Conservation (phyloP, 2,888 invertebrate species). For the Drosophila picticornis region DNA sequence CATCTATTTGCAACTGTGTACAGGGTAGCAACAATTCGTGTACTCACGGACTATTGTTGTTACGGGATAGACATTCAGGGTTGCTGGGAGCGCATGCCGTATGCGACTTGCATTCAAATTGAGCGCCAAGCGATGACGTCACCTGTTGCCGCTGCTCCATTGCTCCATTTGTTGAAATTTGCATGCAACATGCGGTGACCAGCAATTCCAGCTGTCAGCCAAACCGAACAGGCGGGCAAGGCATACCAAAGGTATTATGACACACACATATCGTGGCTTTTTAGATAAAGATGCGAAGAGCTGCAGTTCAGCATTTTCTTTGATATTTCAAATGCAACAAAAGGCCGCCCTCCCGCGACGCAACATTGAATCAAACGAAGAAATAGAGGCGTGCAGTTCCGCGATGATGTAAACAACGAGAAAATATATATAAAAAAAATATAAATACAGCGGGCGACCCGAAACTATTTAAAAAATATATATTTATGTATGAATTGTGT, state of each 20-base stretch:
- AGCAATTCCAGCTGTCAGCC: slow-evolving; percentile 16
- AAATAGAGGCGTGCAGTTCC: slow-evolving; percentile 56
- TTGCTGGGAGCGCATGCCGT: slow-evolving; percentile 33
- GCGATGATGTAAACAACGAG: slow-evolving; percentile 75
- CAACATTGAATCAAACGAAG: slow-evolving; percentile 33
- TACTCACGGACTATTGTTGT: slow-evolving; percentile 1
- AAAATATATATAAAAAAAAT: slow-evolving; percentile 35
- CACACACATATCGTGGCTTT: slow-evolving; percentile 53
- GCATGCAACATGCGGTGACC: slow-evolving; percentile 54
- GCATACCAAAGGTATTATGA: slow-evolving; percentile 74
- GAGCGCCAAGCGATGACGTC: slow-evolving; percentile 56
- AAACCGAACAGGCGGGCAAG: slow-evolving; percentile 2
- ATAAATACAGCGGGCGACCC: slow-evolving; percentile 55
- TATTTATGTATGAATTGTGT: slow-evolving; percentile 8
- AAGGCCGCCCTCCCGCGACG: slow-evolving; percentile 53
- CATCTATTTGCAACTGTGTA: not conserved
- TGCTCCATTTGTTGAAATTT: slow-evolving; percentile 73
- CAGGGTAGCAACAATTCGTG: not conserved
- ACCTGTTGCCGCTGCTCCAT: slow-evolving; percentile 31
- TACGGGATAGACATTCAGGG: slow-evolving; percentile 34
- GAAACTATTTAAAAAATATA: slow-evolving; percentile 59
- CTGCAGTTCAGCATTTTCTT: slow-evolving; percentile 43
- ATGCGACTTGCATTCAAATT: slow-evolving; percentile 72
- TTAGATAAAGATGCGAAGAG: slow-evolving; percentile 66
- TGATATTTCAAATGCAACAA: slow-evolving; percentile 75